Base-by-base conservation (phyloP, 2,888 invertebrate species). In the Monochamus alternatus region DNA sequence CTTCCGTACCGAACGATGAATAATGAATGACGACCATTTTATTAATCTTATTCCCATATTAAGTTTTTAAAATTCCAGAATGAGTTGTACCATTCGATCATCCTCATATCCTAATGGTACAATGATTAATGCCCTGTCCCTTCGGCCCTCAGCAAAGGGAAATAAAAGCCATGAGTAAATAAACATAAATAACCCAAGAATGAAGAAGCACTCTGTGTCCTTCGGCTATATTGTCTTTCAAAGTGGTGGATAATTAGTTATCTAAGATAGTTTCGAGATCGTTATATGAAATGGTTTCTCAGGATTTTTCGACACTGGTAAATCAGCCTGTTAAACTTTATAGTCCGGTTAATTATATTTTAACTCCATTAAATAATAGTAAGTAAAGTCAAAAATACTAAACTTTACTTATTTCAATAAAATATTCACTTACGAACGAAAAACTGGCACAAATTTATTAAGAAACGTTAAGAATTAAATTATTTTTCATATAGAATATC, bases 221-320 rank as follows among this genome's bases (percentile, higher is more conserved):
- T 77, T 73, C 76, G 78, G 78, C 73, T 73, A 44, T 73, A 75
- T 78, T 76, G 74, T 78, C 76, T 75, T 31, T 78, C 76, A 74
- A 79, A 76, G 76, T 75, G 75, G 77, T 77, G 55, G 77, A 78
- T 78, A 71, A 79, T 79, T 76, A 79, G 78, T 76, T 79, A 78
- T 79, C 76, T 77, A 68, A 62, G 77, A 75, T 77, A 73, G 73
- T 65, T 67, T 78, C 52, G 58, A 78, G 78, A 73, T 77, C 76
- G 73, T 76, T 75, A 75, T 73, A 75, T 62, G 75, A 44, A 75
- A 71, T 67, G 73, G 76, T 73, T 78, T 77, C 78, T 69, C 74
- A 73, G 72, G 75, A 76, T 65, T 75, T 75, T 73, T 75, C 74
- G 68, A 70, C 52, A 74, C 68, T 69, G 63, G 68, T 64, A 43